Conservation (phyloP, 2,113 vertebrate genomes). For the Phrynosoma blainvillii region DNA sequence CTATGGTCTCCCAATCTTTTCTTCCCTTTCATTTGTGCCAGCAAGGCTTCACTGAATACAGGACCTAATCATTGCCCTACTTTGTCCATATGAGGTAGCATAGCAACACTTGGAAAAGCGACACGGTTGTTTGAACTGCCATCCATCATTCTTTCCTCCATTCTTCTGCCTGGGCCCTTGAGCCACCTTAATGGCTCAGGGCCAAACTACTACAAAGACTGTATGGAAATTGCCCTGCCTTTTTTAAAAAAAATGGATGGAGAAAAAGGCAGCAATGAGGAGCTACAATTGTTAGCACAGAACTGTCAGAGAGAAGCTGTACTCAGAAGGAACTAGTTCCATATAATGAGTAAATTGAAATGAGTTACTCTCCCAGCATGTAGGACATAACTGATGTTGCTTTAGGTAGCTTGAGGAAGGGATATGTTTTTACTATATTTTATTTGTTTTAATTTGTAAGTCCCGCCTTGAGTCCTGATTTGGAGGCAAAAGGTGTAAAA, state of each 20-base stretch:
- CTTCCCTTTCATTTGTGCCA: background rate
- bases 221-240: background rate
- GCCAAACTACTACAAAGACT: background rate
- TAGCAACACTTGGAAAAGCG: background rate
- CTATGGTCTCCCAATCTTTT: background rate
- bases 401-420: too few species aligned
- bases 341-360: background rate
- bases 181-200: background rate
- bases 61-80: background rate
- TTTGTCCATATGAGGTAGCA: background rate
- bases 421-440: too few species aligned
- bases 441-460: too few species aligned
- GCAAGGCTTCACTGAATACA: background rate
- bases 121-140: background rate
- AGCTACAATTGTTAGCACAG: background rate
- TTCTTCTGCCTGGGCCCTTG: constrained; percentile 3
- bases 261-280: too few species aligned
- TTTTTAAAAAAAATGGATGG: background rate
- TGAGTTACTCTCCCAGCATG: too few species aligned
- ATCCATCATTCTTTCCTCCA: background rate
- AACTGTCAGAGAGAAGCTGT: background rate
- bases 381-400: too few species aligned
- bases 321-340: background rate
- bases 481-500: too few species aligned
- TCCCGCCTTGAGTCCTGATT: too few species aligned